These are phyloP conservation scores for Hemitrygon akajei DNA, from an alignment of 2,797 vertebrate species.

Conservation along the genomic window DNA sequence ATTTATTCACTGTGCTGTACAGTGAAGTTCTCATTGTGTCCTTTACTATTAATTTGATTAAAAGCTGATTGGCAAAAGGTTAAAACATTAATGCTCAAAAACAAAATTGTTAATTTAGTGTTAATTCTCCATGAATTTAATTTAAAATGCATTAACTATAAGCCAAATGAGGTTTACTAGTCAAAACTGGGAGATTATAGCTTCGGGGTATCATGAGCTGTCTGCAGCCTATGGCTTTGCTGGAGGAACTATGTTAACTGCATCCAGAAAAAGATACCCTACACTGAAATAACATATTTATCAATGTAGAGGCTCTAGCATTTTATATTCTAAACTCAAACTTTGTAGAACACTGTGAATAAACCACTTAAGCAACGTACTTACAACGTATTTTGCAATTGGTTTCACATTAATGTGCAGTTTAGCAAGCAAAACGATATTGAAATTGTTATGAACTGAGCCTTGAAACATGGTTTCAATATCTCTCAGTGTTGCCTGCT, in stretches of 20 bases:
- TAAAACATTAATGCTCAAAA: not conserved
- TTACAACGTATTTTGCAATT: not conserved
- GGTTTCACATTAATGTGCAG: not conserved
- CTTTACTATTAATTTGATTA: not conserved
- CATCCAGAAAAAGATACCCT: not conserved
- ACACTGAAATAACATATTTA: not conserved
- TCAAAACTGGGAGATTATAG: not conserved
- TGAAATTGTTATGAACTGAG: not conserved
- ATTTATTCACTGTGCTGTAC: not conserved
- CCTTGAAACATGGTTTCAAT: not conserved
- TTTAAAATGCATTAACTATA: not conserved
- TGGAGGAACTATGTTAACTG: not conserved
- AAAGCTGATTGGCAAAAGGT: not conserved
- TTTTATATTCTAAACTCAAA: not conserved
- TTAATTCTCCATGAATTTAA: not conserved
- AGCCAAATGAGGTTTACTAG: not conserved
- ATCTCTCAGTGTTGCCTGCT: not conserved
- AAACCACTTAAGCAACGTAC: not conserved
- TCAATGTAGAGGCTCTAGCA: not conserved
- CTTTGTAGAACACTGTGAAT: not conserved
- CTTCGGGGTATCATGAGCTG: not conserved
- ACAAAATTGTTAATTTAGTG: not conserved
- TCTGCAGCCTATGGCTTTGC: not conserved
- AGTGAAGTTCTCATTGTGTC: not conserved
- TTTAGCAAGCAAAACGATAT: not conserved